Conservation (phyloP, 2,888 invertebrate species). For the Charanyca ferruginea region DNA sequence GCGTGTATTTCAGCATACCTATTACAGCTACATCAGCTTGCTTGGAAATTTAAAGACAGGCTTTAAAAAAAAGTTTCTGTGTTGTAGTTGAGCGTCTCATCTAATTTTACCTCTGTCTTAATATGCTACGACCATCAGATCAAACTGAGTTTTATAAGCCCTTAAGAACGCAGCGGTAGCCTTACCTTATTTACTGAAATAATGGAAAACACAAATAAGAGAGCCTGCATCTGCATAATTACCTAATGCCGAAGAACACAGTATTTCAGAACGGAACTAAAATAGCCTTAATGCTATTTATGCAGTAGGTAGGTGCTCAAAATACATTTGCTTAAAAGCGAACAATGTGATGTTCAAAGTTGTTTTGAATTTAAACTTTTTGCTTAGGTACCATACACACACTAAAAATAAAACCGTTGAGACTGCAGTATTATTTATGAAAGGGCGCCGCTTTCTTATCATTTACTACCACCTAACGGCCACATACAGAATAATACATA, state of each 20-base stretch:
- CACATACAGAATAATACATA: too few species aligned
- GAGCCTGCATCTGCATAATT: not conserved
- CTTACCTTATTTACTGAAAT: conserved; percentile 1
- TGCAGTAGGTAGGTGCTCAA: not conserved
- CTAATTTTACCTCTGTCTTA: too few species aligned
- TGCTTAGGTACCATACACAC: too few species aligned
- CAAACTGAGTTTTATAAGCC: not conserved
- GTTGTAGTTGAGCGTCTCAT: too few species aligned
- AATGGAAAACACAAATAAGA: conserved; percentile 13
- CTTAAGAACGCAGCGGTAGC: not conserved
- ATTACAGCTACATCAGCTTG: too few species aligned
- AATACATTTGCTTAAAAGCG: not conserved
- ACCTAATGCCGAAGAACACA: not conserved
- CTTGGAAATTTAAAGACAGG: not conserved
- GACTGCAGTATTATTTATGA: too few species aligned
- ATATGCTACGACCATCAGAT: too few species aligned
- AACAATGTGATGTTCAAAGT: not conserved
- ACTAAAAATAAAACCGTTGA: too few species aligned
- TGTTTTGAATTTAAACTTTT: too few species aligned
- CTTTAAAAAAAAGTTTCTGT: not conserved
- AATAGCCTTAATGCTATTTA: not conserved
- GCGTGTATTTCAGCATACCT: not conserved
- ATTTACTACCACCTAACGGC: too few species aligned
- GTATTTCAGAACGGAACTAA: conserved; percentile 1
- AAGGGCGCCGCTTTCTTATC: too few species aligned